Percentiles rank a stretch among this genome's conserved stretches.
Evolutionary conservation across 2,113 vertebrate species (phyloP).

Genomic region (Labeo rohita): DNA sequence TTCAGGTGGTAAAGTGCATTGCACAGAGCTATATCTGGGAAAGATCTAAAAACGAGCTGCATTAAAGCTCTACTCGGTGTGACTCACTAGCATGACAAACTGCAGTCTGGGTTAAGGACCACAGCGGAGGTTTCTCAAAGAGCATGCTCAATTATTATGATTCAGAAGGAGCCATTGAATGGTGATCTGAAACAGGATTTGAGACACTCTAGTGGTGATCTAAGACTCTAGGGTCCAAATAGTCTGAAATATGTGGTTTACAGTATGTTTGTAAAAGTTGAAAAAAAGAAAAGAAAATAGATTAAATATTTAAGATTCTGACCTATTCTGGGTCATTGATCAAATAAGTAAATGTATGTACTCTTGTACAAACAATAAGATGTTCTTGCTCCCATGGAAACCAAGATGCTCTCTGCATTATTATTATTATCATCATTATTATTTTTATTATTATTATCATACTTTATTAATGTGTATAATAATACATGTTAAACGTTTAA

Average conservation of each 20-base stretch:
- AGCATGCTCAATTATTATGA: not conserved
- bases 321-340: not conserved
- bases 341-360: not conserved
- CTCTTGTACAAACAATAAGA: not conserved
- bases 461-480: too few species aligned
- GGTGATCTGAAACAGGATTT: not conserved
- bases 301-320: not conserved
- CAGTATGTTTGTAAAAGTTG: too few species aligned
- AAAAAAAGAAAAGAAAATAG: not conserved
- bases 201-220: not conserved
- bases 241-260: not conserved
- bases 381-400: not conserved
- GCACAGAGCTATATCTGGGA: not conserved
- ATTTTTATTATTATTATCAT: too few species aligned
- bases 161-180: not conserved
- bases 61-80: slow-evolving; percentile 3
- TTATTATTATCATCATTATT: too few species aligned
- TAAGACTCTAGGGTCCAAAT: not conserved
- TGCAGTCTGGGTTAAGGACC: slow-evolving; percentile 2
- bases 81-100: slow-evolving; percentile 17
- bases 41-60: not conserved
- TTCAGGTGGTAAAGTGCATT: not conserved
- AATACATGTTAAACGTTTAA: too few species aligned
- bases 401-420: too few species aligned
- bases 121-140: not conserved